Evolutionary conservation across 2,797 vertebrate genomes (phyloP).

Genomic region (Chiroxiphia lanceolata): DNA sequence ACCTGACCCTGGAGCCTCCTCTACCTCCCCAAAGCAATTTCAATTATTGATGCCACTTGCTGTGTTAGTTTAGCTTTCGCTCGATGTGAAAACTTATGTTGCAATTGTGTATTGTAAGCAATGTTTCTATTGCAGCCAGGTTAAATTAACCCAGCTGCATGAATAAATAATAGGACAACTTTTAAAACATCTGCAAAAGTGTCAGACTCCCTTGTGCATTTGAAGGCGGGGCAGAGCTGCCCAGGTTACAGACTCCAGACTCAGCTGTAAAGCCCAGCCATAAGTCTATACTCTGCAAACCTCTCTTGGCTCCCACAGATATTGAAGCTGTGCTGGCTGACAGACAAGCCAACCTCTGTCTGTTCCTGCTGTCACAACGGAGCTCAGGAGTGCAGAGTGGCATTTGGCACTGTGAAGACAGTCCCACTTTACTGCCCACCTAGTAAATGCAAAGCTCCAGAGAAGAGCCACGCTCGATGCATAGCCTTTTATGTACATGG

Average conservation of each 20-base stretch:
- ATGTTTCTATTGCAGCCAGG: not conserved
- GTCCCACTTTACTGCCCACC: not conserved
- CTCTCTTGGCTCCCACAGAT: not conserved
- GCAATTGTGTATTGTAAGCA: constrained; percentile 44
- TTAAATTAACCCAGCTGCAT: constrained; percentile 41
- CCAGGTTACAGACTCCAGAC: not conserved
- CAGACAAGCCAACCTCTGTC: not conserved
- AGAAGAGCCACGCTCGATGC: not conserved
- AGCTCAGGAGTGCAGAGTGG: not conserved
- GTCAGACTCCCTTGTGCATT: not conserved
- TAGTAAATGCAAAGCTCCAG: not conserved
- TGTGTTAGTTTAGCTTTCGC: constrained; percentile 4
- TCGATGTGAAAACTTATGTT: not conserved
- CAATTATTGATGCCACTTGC: constrained; percentile 50
- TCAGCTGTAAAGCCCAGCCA: not conserved
- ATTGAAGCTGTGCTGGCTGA: not conserved
- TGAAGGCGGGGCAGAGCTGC: not conserved
- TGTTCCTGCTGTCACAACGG: not conserved
- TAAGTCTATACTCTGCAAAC: not conserved
- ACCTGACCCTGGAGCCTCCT: not conserved
- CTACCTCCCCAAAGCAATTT: not conserved
- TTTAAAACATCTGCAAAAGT: constrained; percentile 50
- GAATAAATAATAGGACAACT: constrained; percentile 62
- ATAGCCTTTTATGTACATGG: not conserved
- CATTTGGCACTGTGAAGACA: not conserved